Base-by-base conservation (phyloP, 2,888 invertebrate genomes). In the Norana najaformis region DNA sequence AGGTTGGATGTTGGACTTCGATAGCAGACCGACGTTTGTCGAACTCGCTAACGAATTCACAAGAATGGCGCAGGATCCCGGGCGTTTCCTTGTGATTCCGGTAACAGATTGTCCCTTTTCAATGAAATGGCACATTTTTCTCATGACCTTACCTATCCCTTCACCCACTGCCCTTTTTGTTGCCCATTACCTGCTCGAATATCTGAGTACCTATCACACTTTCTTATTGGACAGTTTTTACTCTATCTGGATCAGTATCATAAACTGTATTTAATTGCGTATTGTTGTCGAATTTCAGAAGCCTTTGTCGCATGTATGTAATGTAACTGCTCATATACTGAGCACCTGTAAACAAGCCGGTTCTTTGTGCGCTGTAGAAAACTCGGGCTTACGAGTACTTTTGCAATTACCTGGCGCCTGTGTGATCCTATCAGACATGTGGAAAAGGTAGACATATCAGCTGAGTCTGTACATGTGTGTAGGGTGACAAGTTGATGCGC, bases 31-130 rank as follows among this genome's bases (percentile, higher is more conserved):
- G 0, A 97, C 97, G 13, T 99, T 99, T 95, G 97, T 97, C 93
- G 97, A 98, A 94, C 95, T 99, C 89, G 97, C 97, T 0, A 97
- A 98, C 90, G 97, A 97, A 89, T 99, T 99, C 95, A 97, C 97
- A 0, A 98, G 98, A 94, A 99, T 98, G 97, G 97, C 98, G 0
- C 96, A 97, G 90, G 99, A 99, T 95, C 99, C 99, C 6, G 98
- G 98, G 35, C 96, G 99, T 88, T 99, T 98, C 95, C 96, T 99
- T 92, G 98, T 97, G 90, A 98, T 99, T 93, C 92, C 93, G 92
- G 95, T 94, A 92, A 89, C 30, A 35, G n/a, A 5, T 0, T 85
- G 8, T 36, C 36, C 16, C 20, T 36, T n/a, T 69, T n/a, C n/a
- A n/a, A n/a, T n/a, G n/a, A n/a, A n/a, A n/a, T n/a, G n/a, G n/a